Base-by-base conservation (phyloP, 2,113 vertebrate species). In the Ailuropoda melanoleuca region DNA sequence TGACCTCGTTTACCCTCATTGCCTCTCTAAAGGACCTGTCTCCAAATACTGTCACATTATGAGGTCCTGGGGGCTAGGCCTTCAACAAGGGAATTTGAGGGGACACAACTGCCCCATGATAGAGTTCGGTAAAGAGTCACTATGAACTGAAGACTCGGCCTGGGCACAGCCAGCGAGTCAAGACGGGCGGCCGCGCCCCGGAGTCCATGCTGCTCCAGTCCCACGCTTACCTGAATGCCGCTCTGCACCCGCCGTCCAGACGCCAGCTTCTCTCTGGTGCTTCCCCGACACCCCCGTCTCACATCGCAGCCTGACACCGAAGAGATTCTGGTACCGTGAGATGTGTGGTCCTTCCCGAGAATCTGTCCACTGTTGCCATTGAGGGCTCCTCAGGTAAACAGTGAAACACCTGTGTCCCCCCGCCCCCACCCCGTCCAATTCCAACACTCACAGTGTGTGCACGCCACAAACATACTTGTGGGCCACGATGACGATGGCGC, bases 401-500 rank as follows among this genome's bases (percentile, higher is more conserved):
- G 14, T 13, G 29, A 48, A 18, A 55, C 1, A 3, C 29, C 43
- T 48, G 43, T 1, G 37, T 17, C 6, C 50, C 13, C 24, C 12
- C 23, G 2, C 48, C 0, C 1, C 58, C n/a, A n/a, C 34, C 80
- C 56, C 6, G 23, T n/a, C 39, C 11, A 0, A 26, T 55, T 37
- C 12, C 26, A 60, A 46, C 46, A 12, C 5, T 4, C 17, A 4
- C 75, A 17, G 26, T 21, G 15, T 1, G 8, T 0, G 1, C 8
- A 9, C 7, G 6, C 21, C 37, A 17, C 1, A 29, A 24, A 26
- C 4, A 5, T 0, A 10, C 8, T 3, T 12, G 37, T 10, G 39
- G 17, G 23, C 34, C 5, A 3, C 53, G 3, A 1, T 7, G 29
- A 19, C 14, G 5, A 70, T 0, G 19, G 1, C 2, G 8, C 0